Conservation (phyloP, 1,140 invertebrate genomes). For the Orius insidiosus region DNA sequence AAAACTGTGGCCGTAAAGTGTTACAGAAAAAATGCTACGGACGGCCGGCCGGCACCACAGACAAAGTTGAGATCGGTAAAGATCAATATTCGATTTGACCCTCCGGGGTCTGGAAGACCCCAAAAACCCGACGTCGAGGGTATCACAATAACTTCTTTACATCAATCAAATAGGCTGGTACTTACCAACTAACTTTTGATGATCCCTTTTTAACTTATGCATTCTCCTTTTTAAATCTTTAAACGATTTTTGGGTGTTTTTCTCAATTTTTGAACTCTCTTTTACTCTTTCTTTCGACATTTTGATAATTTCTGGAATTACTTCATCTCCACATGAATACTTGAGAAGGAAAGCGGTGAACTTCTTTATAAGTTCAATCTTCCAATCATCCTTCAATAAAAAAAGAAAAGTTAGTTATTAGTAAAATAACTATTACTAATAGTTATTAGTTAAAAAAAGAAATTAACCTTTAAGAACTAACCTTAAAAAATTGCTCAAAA, state of each 20-base stretch:
- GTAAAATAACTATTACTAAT: slow-evolving; percentile 17
- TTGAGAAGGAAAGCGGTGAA: slow-evolving; percentile 14
- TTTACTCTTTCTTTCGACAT: slow-evolving; percentile 16
- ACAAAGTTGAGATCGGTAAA: too few species aligned
- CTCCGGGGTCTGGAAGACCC: too few species aligned
- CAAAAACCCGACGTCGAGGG: too few species aligned
- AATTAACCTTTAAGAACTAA: slow-evolving; percentile 21
- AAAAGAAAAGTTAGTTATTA: too few species aligned
- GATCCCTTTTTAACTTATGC: slow-evolving; percentile 27
- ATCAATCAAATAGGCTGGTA: neutral
- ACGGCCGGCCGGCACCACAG: too few species aligned
- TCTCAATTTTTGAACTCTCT: slow-evolving; percentile 20
- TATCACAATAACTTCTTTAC: neutral
- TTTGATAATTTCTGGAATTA: slow-evolving; percentile 15
- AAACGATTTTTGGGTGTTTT: slow-evolving; percentile 23
- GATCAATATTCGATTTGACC: too few species aligned
- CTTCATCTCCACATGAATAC: slow-evolving; percentile 18
- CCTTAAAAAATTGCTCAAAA: slow-evolving; percentile 35
- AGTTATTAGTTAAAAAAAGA: too few species aligned
- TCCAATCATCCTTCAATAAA: slow-evolving; percentile 18
- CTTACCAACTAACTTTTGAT: slow-evolving; percentile 26
- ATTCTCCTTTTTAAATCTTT: slow-evolving; percentile 26
- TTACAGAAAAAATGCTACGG: too few species aligned
- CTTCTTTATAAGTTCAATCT: slow-evolving; percentile 9
- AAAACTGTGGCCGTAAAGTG: too few species aligned